Evolutionary conservation across 2,113 vertebrate genomes (phyloP).

Genomic region (Chitala chitala): DNA sequence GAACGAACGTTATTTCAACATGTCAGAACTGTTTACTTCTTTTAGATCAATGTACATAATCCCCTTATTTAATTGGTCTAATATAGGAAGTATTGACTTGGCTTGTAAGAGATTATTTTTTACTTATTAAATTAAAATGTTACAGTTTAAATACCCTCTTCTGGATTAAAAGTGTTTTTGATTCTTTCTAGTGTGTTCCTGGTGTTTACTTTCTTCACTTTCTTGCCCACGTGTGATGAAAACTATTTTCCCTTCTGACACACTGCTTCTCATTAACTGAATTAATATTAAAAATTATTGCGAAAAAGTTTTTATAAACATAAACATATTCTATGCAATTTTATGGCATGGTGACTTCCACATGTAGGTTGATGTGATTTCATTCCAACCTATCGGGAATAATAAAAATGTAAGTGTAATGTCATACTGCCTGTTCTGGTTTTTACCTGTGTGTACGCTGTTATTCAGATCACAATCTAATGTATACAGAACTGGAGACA

Average conservation of each 20-base stretch:
- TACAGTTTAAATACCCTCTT: slow-evolving; percentile 56
- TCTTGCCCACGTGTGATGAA: slow-evolving; percentile 45
- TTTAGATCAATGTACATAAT: slow-evolving; percentile 17
- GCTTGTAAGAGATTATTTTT: slow-evolving; percentile 56
- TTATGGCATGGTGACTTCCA: slow-evolving; percentile 84
- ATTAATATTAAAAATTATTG: neutral
- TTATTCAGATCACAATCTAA: neutral
- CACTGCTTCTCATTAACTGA: slow-evolving; percentile 61
- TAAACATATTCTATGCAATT: slow-evolving; percentile 77
- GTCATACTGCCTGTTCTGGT: neutral
- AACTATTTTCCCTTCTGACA: slow-evolving; percentile 43
- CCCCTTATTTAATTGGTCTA: slow-evolving; percentile 33
- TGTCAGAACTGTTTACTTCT: slow-evolving; percentile 49
- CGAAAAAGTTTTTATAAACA: slow-evolving; percentile 49
- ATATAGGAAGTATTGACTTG: slow-evolving; percentile 53
- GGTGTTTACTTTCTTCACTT: slow-evolving; percentile 61
- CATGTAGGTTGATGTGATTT: slow-evolving; percentile 80
- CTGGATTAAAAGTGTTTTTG: slow-evolving; percentile 56
- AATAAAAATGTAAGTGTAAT: slow-evolving; percentile 61
- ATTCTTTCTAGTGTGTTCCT: slow-evolving; percentile 63
- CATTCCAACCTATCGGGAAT: slow-evolving; percentile 73
- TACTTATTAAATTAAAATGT: slow-evolving; percentile 26
- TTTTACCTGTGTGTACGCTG: neutral
- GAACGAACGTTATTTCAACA: slow-evolving; percentile 53
- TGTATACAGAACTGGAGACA: neutral